Conservation (phyloP, 2,888 invertebrate genomes). For the Aelia acuminata region DNA sequence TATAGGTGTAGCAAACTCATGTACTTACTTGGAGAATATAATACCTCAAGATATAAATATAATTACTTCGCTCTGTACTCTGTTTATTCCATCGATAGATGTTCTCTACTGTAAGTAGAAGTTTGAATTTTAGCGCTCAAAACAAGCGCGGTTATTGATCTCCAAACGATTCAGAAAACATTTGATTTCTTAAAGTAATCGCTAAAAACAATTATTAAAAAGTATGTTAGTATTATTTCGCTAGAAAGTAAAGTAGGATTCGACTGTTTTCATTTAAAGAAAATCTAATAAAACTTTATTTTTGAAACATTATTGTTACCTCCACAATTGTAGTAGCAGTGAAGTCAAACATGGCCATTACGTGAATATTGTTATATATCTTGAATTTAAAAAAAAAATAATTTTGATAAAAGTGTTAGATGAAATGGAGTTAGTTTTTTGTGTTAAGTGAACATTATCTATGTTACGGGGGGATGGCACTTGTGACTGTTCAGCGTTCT, state of each 20-base stretch:
- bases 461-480: slow-evolving; percentile 73
- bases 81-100: not conserved
- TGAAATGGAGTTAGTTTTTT: slow-evolving; percentile 56
- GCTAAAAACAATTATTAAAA: not conserved
- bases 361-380: slow-evolving; percentile 57
- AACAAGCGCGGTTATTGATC: slow-evolving; percentile 24
- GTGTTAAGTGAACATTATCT: slow-evolving; percentile 53
- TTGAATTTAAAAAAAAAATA: slow-evolving; percentile 25
- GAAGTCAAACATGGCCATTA: slow-evolving; percentile 63
- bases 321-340: slow-evolving; percentile 57
- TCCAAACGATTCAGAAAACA: not conserved
- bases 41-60: not conserved
- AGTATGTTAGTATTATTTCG: not conserved
- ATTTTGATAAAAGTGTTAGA: slow-evolving; percentile 35
- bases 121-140: slow-evolving; percentile 15
- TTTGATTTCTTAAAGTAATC: not conserved
- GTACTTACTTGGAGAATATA: not conserved
- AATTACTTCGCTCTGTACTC: not conserved
- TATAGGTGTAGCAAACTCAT: not conserved
- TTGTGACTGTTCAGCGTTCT: slow-evolving; percentile 81
- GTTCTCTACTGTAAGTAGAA: not conserved
- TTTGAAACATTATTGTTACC: slow-evolving; percentile 48
- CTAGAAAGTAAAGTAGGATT: not conserved
- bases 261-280: not conserved
- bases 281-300: slow-evolving; percentile 19